Percentiles rank a stretch among this genome's conserved stretches.
phyloP scores from a whole-genome alignment of 2,797 vertebrate genomes.

The Brachyrhaphis roseni region DNA sequence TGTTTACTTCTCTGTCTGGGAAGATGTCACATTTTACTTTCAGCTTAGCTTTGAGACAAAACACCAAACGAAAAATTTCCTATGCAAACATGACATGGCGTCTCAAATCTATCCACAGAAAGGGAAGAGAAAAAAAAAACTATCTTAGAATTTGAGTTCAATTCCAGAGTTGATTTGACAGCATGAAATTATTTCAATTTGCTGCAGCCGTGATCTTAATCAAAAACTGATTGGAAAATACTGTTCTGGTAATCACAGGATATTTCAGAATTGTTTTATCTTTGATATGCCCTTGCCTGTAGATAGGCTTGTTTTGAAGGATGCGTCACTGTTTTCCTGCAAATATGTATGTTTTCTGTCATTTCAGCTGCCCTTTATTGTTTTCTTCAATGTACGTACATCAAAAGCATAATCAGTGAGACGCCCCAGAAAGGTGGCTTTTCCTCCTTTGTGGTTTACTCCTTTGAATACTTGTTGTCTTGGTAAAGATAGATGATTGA shows the following conservation, averaged over 20 bases:
- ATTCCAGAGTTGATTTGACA: slow-evolving; percentile 6
- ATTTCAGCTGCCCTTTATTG: neutral
- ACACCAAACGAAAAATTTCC: neutral
- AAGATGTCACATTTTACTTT: neutral
- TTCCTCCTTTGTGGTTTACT: neutral
- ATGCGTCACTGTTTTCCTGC: neutral
- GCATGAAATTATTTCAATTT: slow-evolving; percentile 9
- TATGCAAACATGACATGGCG: neutral
- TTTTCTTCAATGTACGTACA: neutral
- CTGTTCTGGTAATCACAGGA: slow-evolving; percentile 25
- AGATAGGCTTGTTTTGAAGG: neutral
- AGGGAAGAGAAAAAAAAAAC: neutral
- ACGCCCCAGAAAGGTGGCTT: neutral
- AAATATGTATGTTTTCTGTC: neutral
- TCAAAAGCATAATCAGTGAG: neutral
- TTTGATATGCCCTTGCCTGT: neutral
- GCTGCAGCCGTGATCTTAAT: slow-evolving; percentile 3
- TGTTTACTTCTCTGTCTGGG: neutral
- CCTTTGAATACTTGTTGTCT: neutral
- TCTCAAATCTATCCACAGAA: neutral
- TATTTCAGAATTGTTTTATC: slow-evolving; percentile 23
- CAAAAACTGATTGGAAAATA: slow-evolving; percentile 17
- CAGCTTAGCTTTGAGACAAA: neutral
- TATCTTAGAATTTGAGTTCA: neutral
- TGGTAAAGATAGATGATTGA: neutral